Evolutionary conservation across 2,888 invertebrate genomes (phyloP), one percentile per base, ranked within the genome.

Genomic region (Bellardia pandia): DNA sequence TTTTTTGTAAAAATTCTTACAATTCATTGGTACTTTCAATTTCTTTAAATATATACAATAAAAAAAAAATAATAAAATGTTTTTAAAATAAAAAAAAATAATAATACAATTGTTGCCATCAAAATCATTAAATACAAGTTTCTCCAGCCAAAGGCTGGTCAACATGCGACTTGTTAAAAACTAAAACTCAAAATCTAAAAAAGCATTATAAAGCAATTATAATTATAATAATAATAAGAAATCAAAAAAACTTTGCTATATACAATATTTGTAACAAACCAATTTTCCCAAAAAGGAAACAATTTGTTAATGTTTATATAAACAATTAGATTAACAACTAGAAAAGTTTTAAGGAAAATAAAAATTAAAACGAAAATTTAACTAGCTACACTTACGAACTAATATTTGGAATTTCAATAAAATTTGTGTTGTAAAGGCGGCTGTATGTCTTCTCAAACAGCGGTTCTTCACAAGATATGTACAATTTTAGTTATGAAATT

Each of bases 401-500:
- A 87, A 81, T 87, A 78, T 87, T 87, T 87, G 86, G 86, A 87
- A 40, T 78, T 81, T 62, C 68, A 77, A 66, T 60, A 74, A 30
- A 76, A 79, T 75, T 79, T 74, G 30, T 51, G 37, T n/a, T 58
- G 53, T 51, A 68, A 66, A 53, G 14, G 33, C 14, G 33, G 45
- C 37, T 62, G 37, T 1, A 3, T 40, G 13, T 23, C n/a, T n/a
- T n/a, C n/a, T 14, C 3, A 0, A 7, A 37, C 69, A 69, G 7
- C 62, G 40, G 48, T 64, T 33, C 42, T 56, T n/a, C 30, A 42
- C 74, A 23, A 23, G 7, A 8, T 86, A 78, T 82, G 6, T 82
- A 82, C 78, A 83, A 45, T 77, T 77, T 40, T 40, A 30, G 23
- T 11, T 13, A 40, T 48, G n/a, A 72, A 72, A 48, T 48, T 58